Base-by-base conservation (phyloP, 2,113 vertebrate genomes). In the Tragelaphus scriptus region DNA sequence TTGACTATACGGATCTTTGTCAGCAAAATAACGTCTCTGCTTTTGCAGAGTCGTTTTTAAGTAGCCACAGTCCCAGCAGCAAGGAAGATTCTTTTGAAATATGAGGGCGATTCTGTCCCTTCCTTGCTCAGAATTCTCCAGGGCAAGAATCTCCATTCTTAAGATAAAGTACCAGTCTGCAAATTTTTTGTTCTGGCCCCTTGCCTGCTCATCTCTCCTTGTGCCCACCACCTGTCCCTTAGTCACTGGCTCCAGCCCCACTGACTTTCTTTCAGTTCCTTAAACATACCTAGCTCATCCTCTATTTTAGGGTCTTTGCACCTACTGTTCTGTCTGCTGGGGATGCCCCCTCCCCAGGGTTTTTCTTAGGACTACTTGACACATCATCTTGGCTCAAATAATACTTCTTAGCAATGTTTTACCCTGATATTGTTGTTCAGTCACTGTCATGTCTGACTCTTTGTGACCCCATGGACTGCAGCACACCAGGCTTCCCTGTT, bases 241-340 rank as follows among this genome's bases (percentile, higher is more conserved):
- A 26, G 56, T 79, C 85, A 25, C 30, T 19, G 68, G 61, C 51
- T n/a, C 19, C 23, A 25, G 40, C 63, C 56, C 16, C 53, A 2
- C 8, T 44, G 55, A 51, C 21, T 23, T 92, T 56, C 75, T 85
- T 53, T 36, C 3, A 10, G 13, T 16, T 88, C 82, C 40, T 88
- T 56, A 65, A 85, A 71, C 36, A 44, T 36, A 2, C 23, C 11
- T 61, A 8, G 44, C 36, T 28, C 17, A 2, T 47, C 47, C 51
- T 6, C 8, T 1, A 0, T n/a, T 58, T 32, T 15, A 26, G 58
- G 44, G 36, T 17, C 4, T 32, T 49, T 53, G 8, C 32, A 13
- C 19, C 40, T 11, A 4, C 26, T 30, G 3, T 36, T 81, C 59
- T 25, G 49, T 87, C 25, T 40, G n/a, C 53, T 40, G 6, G 32